Base-by-base conservation (phyloP, 2,888 invertebrate genomes). In the Sylvicola fuscatus region DNA sequence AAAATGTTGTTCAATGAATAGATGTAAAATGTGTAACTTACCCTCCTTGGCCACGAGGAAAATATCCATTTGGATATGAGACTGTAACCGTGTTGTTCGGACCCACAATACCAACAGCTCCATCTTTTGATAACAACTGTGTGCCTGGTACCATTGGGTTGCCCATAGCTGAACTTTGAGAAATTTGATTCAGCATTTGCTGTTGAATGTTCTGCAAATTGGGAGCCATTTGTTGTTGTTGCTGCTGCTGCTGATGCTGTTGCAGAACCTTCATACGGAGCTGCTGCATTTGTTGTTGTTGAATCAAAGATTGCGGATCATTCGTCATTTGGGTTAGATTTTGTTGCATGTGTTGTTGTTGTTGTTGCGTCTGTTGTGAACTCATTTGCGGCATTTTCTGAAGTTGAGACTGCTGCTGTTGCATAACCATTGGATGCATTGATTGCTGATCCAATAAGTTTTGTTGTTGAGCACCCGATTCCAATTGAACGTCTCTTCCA, bases 101-200 rank as follows among this genome's bases (percentile, higher is more conserved):
- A 10, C 72, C 66, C 40, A 76, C 71, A 41, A 74, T 65, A 40
- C 75, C 74, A 21, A 21, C 21, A 32, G 72, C 67, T 12, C 66
- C 67, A 45, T 68, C 67, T 0, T 62, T 60, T 3, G 66, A 61
- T 44, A 66, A 51, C 32, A 68, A 49, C 42, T 62, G 58, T 1
- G 66, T 65, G 15, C 68, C 68, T 3, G 64, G 61, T 15, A 59
- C 57, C 58, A 68, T 63, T 3, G 67, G 64, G 39, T 65, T 54
- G 10, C 68, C 61, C 46, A 68, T 62, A 27, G 67, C 67, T 27
- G 72, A 72, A 35, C 70, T 69, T 50, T 74, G 72, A 7, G 14
- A 4, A 4, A 29, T 10, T 29, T 29, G 29, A 29, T 29, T 29
- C n/a, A 5, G 29, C 29, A 29, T 29, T 27, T 27, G 27, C 27